These are phyloP conservation scores for Mesorhabditis sp. DNA, from an alignment of 2,888 invertebrate species.

Conservation along the genomic window DNA sequence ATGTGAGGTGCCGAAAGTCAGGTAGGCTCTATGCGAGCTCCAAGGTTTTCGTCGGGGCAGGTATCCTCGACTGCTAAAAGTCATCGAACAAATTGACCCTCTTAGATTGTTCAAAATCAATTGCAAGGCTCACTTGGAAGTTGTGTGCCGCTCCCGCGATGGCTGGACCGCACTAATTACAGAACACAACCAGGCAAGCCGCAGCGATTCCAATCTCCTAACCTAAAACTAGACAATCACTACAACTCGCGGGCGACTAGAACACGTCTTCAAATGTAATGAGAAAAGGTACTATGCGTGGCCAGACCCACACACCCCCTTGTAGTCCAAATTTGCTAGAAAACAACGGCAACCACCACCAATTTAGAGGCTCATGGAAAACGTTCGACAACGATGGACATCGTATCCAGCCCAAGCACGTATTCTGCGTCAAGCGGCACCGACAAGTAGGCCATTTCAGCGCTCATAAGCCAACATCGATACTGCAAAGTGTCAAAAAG, in stretches of 20 bases:
- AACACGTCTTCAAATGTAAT: too few species aligned
- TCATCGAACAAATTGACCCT: neutral
- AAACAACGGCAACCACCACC: too few species aligned
- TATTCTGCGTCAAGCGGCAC: neutral
- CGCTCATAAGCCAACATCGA: too few species aligned
- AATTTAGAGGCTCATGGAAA: conserved; percentile 3
- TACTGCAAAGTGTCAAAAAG: too few species aligned
- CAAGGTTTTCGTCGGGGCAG: neutral
- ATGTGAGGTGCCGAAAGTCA: neutral
- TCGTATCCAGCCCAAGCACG: neutral
- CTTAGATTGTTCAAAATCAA: neutral
- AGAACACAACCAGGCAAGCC: neutral
- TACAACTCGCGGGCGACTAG: too few species aligned
- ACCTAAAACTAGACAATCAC: too few species aligned
- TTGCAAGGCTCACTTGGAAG: neutral
- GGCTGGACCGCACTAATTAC: neutral
- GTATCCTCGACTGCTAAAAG: neutral
- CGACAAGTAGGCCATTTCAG: too few species aligned
- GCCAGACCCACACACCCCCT: too few species aligned
- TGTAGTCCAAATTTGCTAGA: too few species aligned
- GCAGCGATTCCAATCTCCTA: too few species aligned
- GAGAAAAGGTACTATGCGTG: too few species aligned
- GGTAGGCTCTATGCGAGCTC: too few species aligned
- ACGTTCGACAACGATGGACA: neutral
- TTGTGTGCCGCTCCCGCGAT: neutral